Evolutionary conservation across 2,797 vertebrate species (phyloP).

Genomic region (Halcyon smyrnensis): DNA sequence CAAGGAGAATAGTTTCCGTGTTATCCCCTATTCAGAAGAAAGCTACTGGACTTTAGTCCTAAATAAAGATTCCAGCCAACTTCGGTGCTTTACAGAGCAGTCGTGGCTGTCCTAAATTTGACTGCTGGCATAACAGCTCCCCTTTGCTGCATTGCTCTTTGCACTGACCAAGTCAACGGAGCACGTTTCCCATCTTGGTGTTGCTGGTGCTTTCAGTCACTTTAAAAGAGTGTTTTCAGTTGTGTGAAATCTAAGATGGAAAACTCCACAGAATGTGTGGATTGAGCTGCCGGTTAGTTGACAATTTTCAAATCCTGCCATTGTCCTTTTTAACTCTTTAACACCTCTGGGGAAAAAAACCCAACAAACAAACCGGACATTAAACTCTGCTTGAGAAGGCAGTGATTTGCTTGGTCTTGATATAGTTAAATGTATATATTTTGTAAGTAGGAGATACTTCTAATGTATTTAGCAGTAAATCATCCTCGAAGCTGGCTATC

Average conservation of each 20-base stretch:
- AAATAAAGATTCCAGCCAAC: conserved; percentile 25
- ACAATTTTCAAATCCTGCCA: background rate
- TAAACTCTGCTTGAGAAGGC: background rate
- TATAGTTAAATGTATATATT: conserved; percentile 36
- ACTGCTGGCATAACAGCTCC: background rate
- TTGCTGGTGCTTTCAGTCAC: background rate
- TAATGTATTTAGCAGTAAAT: background rate
- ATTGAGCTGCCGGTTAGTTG: background rate
- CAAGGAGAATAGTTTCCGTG: conserved; percentile 54
- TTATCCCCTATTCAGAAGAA: background rate
- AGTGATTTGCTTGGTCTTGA: conserved; percentile 40
- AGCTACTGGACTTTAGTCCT: conserved; percentile 12
- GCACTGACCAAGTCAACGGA: background rate
- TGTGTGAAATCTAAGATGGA: background rate
- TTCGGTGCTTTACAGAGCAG: background rate
- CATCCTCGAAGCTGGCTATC: background rate
- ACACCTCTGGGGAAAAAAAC: background rate
- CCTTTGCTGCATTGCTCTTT: background rate
- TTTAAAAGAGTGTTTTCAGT: background rate
- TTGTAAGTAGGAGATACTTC: conserved; percentile 13
- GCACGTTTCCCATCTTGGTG: background rate
- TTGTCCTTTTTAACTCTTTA: background rate
- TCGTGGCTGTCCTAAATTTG: background rate
- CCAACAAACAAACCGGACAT: background rate
- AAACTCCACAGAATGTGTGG: background rate